Conservation (phyloP, 2,797 vertebrate species). For the Thunnus albacares region DNA sequence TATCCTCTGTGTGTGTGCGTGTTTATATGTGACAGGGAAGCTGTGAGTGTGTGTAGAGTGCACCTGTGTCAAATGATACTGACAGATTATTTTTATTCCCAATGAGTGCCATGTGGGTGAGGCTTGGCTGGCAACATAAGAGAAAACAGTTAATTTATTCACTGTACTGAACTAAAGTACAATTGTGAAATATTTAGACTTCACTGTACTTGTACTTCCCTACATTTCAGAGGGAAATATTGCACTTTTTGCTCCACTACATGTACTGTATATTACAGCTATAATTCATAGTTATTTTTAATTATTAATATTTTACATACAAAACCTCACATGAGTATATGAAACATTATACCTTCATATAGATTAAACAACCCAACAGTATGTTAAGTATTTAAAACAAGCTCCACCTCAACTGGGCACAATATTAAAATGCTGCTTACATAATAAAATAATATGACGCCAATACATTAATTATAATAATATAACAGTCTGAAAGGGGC, state of each 20-base stretch:
- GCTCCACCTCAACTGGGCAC: too few relatives aligned
- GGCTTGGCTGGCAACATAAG: not conserved
- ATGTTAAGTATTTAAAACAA: not conserved
- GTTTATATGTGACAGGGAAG: slow-evolving; percentile 34
- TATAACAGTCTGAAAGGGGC: not conserved
- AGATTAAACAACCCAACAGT: not conserved
- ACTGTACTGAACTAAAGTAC: not conserved
- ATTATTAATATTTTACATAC: not conserved
- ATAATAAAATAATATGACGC: not conserved
- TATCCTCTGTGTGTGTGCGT: slow-evolving; percentile 44
- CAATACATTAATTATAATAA: too few relatives aligned
- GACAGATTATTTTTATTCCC: slow-evolving; percentile 59
- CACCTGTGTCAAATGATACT: slow-evolving; percentile 55
- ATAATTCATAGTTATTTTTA: not conserved
- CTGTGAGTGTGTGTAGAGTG: slow-evolving; percentile 24
- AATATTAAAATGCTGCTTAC: not conserved
- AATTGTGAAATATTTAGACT: not conserved
- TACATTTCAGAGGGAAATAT: not conserved
- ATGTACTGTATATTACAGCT: not conserved
- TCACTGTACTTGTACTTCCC: not conserved
- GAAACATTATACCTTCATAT: not conserved
- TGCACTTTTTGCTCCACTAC: not conserved
- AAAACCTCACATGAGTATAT: not conserved
- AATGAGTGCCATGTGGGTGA: slow-evolving; percentile 10
- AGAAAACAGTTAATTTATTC: slow-evolving; percentile 8